Evolutionary conservation across 1,140 invertebrate species (phyloP).

Genomic region (Diorhabda carinulata): DNA sequence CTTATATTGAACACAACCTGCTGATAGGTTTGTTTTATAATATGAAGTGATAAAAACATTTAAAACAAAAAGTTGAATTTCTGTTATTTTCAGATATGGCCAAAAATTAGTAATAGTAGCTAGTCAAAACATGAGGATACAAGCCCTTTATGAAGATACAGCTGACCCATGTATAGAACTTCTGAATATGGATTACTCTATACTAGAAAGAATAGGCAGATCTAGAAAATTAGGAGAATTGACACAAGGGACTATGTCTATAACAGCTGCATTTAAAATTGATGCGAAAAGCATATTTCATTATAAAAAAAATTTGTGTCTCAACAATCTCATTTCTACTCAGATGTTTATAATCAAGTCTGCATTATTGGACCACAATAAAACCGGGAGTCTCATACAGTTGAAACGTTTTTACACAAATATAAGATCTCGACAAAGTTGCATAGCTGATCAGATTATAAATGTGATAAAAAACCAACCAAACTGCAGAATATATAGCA

Average conservation of each 20-base stretch:
- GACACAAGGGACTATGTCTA: slow-evolving; percentile 61
- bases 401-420: slow-evolving; percentile 59
- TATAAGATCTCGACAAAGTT: slow-evolving; percentile 54
- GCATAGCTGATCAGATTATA: slow-evolving; percentile 55
- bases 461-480: slow-evolving; percentile 55
- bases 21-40: neutral
- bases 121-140: slow-evolving; percentile 57
- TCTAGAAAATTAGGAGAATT: slow-evolving; percentile 66
- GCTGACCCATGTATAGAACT: slow-evolving; percentile 55
- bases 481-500: slow-evolving; percentile 53
- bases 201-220: slow-evolving; percentile 75
- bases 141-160: slow-evolving; percentile 54
- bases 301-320: slow-evolving; percentile 58
- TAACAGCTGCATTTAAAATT: slow-evolving; percentile 49
- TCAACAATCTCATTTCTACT: slow-evolving; percentile 61
- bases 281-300: slow-evolving; percentile 55
- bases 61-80: neutral
- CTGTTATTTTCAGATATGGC: slow-evolving; percentile 51
- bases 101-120: slow-evolving; percentile 69
- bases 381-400: slow-evolving; percentile 55
- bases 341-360: slow-evolving; percentile 51
- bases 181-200: slow-evolving; percentile 60
- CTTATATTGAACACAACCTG: neutral
- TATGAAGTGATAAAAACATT: neutral
- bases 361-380: slow-evolving; percentile 29